Evolutionary conservation across 2,888 invertebrate species (phyloP), one percentile per base, ranked within the genome.

Genomic region (Nemoura dubitans): DNA sequence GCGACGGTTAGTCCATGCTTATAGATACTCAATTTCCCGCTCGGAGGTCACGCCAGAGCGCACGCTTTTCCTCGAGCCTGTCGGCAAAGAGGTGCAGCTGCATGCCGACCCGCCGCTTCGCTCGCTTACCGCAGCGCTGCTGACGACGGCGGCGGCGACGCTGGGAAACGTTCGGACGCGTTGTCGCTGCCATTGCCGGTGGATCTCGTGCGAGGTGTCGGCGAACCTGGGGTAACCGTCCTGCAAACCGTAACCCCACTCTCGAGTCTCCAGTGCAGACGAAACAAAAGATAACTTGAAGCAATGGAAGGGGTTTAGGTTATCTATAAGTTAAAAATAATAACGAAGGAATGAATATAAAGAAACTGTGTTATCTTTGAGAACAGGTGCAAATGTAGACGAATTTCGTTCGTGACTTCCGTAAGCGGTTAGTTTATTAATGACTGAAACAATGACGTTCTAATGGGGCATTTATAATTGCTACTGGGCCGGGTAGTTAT

Each of bases 121-220:
- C 36, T 6, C 59, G 16, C 59, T 59, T 59, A 59, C 59, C 59
- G 59, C 59, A 59, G 59, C 59, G 59, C 59, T 59, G 59, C 14
- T 14, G 59, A 21, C 21, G 59, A 21, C 59, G 16, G 86, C 86
- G 78, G 86, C 86, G 7, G 88, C 88, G 76, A 88, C 89, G 59
- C 88, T 88, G 16, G 88, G 88, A 80, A 88, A 88, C 21, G 88
- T 87, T 28, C 83, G 83, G 28, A 88, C 76, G 92, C 92, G 90
- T 92, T 94, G 88, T 93, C 93, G 84, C 93, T 87, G 91, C 95
- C 95, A 95, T 90, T 94, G 94, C 88, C 94, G 93, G 90, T 95
- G 95, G 88, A 95, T 95, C 91, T 94, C 95, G 93, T 95, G 95
- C 90, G 95, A 95, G 87, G 95, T 95, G 91, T 95, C 95, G 89